Conservation (phyloP, 2,888 invertebrate species). For the Scelioninae gen. 2 region DNA sequence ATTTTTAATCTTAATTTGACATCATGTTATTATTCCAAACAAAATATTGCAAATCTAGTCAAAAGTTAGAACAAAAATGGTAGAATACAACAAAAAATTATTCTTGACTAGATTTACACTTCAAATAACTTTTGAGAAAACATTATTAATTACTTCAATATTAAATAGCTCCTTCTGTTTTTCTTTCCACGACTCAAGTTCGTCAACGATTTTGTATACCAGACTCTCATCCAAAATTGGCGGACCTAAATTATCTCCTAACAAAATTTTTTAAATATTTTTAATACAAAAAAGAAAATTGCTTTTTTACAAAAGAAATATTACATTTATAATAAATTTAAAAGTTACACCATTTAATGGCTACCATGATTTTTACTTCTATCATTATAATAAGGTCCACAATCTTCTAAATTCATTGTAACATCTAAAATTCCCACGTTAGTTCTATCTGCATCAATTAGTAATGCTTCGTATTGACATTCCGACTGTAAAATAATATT, state of each 20-base stretch:
- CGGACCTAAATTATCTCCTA: constrained; percentile 70
- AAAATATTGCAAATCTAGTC: too few relatives aligned
- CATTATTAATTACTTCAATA: constrained; percentile 76
- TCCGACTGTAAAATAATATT: constrained; percentile 61
- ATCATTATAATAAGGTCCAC: constrained; percentile 67
- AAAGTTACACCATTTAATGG: not conserved
- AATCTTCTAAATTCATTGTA: constrained; percentile 68
- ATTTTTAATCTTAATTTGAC: not conserved
- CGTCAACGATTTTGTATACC: constrained; percentile 79
- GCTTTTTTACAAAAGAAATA: too few relatives aligned
- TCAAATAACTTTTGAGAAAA: too few relatives aligned
- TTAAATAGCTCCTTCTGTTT: constrained; percentile 81
- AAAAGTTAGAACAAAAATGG: too few relatives aligned
- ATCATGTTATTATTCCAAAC: too few relatives aligned
- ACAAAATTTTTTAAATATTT: too few relatives aligned
- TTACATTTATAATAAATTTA: constrained; percentile 2
- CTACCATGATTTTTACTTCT: constrained; percentile 63
- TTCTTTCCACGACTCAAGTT: constrained; percentile 85
- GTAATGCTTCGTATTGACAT: constrained; percentile 65
- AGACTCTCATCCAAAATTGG: constrained; percentile 72
- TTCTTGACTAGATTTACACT: too few relatives aligned
- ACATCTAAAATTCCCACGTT: constrained; percentile 67
- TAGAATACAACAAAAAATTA: too few relatives aligned
- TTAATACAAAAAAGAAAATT: too few relatives aligned
- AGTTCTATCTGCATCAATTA: constrained; percentile 65